Conservation (phyloP, 2,888 invertebrate genomes). For the Blastobasis lacticolella region DNA sequence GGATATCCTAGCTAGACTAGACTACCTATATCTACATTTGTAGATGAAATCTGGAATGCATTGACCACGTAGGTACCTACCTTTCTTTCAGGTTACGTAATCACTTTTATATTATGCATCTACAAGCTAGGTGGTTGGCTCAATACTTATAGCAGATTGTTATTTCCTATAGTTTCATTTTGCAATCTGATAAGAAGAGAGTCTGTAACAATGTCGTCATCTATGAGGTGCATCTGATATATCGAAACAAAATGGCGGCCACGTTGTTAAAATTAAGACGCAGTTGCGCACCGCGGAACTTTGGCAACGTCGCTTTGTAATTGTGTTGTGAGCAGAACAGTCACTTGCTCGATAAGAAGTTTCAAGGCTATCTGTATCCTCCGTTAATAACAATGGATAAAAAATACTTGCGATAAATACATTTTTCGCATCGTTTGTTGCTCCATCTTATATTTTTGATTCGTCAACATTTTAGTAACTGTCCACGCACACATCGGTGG, state of each 20-base stretch:
- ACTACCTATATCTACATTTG: conserved; percentile 3
- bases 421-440: conserved; percentile 25
- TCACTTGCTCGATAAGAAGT: conserved; percentile 67
- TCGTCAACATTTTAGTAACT: conserved; percentile 7
- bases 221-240: conserved; percentile 39
- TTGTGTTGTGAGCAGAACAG: conserved; percentile 33
- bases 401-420: conserved; percentile 36
- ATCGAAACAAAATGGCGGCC: conserved; percentile 63
- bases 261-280: conserved; percentile 57
- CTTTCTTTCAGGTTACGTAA: conserved; percentile 35
- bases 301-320: conserved; percentile 65
- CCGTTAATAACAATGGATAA: conserved; percentile 54
- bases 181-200: not conserved
- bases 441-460: conserved; percentile 23
- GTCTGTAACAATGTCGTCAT: conserved; percentile 20
- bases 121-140: no score
- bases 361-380: conserved; percentile 67
- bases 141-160: conserved; percentile 1
- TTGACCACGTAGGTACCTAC: conserved; percentile 24
- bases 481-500: conserved; percentile 17
- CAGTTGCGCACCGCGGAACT: conserved; percentile 50
- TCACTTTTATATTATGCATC: conserved; percentile 1
- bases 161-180: not conserved
- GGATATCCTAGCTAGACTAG: conserved; percentile 20
- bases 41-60: conserved; percentile 33